Conservation (phyloP, 2,113 vertebrate species). For the Takifugu bimaculatus region DNA sequence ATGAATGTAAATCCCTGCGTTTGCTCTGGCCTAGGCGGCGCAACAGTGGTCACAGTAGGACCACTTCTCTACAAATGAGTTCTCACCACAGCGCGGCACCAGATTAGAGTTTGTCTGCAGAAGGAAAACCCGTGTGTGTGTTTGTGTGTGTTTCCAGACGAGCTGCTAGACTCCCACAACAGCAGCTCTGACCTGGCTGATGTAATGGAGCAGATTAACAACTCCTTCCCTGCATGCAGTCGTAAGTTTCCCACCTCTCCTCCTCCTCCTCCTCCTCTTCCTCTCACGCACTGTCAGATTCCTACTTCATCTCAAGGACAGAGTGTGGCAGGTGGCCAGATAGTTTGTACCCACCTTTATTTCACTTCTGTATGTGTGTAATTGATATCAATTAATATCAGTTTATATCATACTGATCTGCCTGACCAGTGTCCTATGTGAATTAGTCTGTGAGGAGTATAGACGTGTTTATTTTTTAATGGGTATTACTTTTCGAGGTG, state of each 20-base stretch:
- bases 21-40: no score
- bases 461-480: no score
- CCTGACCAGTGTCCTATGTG: no score
- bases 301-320: constrained; percentile 12
- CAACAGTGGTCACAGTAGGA: background rate
- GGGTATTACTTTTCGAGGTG: no score
- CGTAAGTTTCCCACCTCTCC: constrained; percentile 77
- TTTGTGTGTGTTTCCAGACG: constrained; percentile 71
- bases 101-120: constrained; percentile 5
- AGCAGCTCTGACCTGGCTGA: constrained; percentile 89
- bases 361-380: no score
- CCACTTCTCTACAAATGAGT: constrained; percentile 8
- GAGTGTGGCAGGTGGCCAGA: constrained; percentile 17
- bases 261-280: background rate
- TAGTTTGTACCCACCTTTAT: constrained; percentile 6
- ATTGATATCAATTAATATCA: no score
- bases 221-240: constrained; percentile 88
- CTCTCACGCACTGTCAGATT: background rate
- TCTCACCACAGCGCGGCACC: background rate
- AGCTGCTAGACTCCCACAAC: constrained; percentile 82
- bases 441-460: no score
- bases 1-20: background rate
- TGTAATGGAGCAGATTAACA: constrained; percentile 97
- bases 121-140: constrained; percentile 27
- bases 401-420: no score